Base-by-base conservation (phyloP, 2,888 invertebrate genomes). In the Lasioglossum villosulum region DNA sequence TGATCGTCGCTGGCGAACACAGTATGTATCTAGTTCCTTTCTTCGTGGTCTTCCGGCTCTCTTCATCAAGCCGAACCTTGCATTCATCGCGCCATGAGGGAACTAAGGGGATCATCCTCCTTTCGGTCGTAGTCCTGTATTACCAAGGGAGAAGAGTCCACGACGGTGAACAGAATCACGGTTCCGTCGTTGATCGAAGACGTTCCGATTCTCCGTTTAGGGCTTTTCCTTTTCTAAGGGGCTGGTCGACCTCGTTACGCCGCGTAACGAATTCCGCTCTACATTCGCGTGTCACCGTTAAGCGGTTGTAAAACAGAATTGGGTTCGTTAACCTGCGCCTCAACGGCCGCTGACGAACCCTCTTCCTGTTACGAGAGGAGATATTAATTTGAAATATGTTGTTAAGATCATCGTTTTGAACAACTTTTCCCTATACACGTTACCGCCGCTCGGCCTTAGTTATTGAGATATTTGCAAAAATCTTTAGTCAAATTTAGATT, bases 1-100 rank as follows among this genome's bases (percentile, higher is more conserved):
- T 71, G 82, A 82, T 87, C 81, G 82, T 87, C 86, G 79, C 83
- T 81, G 77, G 78, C 80, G 81, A 83, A 81, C 87, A 86, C 81
- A 83, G 75, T 78, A 37, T 37, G n/a, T n/a, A 45, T 70, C 80
- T 77, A 56, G 16, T 30, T 42, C 68, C 70, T 34, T 52, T 37
- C 52, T 23, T 52, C 52, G 52, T 23, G 23, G 8, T 34, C 45
- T 71, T 39, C 45, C 48, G 73, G 34, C 48, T 68, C 19, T 73
- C 34, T n/a, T 23, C 77, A 45, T 16, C 39, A 42, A 16, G 10
- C 30, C 30, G 52, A 75, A 79, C 72, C 72, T 30, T 48, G 78
- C 77, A 75, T 88, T 79, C 73, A 85, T 34, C 76, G 59, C 30
- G 63, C 56, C 37, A n/a, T 37, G 72, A 42, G 39, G 42, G 39